Evolutionary conservation across 1,140 invertebrate species (phyloP).

Genomic region (Zaprionus ornatus): DNA sequence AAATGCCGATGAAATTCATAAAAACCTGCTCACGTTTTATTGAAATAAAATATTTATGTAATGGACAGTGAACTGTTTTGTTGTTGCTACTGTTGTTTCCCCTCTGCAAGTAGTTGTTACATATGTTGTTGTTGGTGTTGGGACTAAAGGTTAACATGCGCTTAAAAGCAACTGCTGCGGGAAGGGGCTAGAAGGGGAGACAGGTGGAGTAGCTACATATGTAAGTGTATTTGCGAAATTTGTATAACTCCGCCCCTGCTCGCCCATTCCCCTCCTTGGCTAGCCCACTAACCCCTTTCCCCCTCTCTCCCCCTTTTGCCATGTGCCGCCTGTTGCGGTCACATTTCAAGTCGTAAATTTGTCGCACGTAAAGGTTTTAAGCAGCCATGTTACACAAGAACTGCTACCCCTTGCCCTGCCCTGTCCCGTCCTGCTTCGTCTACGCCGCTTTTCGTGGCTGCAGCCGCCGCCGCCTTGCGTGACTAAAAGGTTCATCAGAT

Average conservation of each 20-base stretch:
- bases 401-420: not conserved
- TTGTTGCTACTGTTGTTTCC: constrained; percentile 28
- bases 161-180: constrained; percentile 22
- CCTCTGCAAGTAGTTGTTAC: not conserved
- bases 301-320: constrained; percentile 1
- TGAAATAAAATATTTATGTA: constrained; percentile 83
- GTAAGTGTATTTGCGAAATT: constrained; percentile 29
- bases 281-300: not conserved
- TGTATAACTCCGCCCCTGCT: constrained; percentile 8
- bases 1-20: constrained; percentile 83
- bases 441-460: not conserved
- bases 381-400: constrained; percentile 63
- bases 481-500: constrained; percentile 81
- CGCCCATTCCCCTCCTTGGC: too few species aligned
- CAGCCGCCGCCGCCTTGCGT: constrained; percentile 28
- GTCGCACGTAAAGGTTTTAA: constrained; percentile 81
- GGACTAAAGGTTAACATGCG: constrained; percentile 63
- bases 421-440: not conserved
- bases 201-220: constrained; percentile 47
- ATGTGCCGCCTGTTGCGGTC: constrained; percentile 55
- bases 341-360: constrained; percentile 80
- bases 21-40: constrained; percentile 83
- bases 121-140: constrained; percentile 9
- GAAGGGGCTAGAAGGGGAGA: constrained; percentile 20
- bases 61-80: constrained; percentile 79